These are phyloP conservation scores for Parasteatoda lunata DNA, from an alignment of 2,888 invertebrate species.

Conservation along the genomic window DNA sequence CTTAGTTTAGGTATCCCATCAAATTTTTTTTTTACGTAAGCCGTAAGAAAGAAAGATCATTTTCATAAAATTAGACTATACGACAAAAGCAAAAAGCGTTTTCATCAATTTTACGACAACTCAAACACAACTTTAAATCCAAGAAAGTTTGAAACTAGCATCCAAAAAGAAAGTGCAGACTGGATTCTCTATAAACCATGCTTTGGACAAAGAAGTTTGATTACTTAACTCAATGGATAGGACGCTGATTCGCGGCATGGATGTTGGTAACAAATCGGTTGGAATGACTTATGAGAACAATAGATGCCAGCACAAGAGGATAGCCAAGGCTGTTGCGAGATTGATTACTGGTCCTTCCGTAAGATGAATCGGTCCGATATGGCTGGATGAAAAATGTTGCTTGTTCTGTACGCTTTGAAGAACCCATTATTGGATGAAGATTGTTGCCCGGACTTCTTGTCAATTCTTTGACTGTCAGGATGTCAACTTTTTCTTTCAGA, in stretches of 20 bases:
- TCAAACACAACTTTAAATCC: no score
- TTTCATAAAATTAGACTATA: no score
- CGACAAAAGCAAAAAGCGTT: no score
- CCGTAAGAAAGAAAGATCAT: no score
- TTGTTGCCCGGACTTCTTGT: background rate
- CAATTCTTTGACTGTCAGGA: background rate
- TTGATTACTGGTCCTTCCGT: slow-evolving; percentile 16
- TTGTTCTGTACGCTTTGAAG: background rate
- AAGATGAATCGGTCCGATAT: slow-evolving; percentile 28
- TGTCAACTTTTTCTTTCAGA: background rate
- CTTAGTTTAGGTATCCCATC: no score
- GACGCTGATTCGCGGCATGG: background rate
- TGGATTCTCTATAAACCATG: no score
- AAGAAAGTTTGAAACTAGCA: no score
- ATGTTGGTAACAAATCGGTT: slow-evolving; percentile 26
- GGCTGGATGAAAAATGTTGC: slow-evolving; percentile 1
- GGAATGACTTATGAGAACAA: slow-evolving; percentile 51
- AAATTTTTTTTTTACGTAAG: no score
- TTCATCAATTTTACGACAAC: no score
- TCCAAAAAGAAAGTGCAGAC: no score
- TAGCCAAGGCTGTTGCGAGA: slow-evolving; percentile 3
- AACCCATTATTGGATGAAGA: background rate
- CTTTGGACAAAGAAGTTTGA: no score
- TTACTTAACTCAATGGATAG: background rate
- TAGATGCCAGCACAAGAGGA: slow-evolving; percentile 12